Evolutionary conservation across 2,888 invertebrate genomes (phyloP), one percentile per base, ranked within the genome.

Genomic region (Miltochrista miniata): DNA sequence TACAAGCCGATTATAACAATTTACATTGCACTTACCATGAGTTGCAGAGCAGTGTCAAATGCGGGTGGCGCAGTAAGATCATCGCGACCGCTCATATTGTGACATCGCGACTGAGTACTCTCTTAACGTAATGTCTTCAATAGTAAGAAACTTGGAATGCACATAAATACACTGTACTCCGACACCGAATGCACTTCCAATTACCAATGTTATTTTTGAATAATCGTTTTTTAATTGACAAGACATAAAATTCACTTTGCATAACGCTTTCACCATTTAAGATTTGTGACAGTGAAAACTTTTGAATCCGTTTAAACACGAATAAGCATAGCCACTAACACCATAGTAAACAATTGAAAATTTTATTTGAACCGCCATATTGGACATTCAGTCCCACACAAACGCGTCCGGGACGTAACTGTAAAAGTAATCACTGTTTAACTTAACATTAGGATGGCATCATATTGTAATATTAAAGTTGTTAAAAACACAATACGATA

Each of bases 51-150:
- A 78, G 79, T 66, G 58, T 68, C 61, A 62, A 72, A 63, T 66
- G 69, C 72, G 61, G 74, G 70, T 64, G 73, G 72, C 60, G 81
- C 75, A 69, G 76, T 74, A 68, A 74, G 59, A 76, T 90, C 89
- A 90, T 90, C 85, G 79, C 79, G 82, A 68, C 72, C 81, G 81
- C 78, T 87, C 90, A 90, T 90, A 65, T 66, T 87, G 83, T 76
- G 81, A 80, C 90, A 89, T 88, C 68, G 78, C 85, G 85, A 72
- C 57, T 65, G 58, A 73, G 55, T 61, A 54, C 48, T 56, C 59
- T 56, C 62, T 60, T 51, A 50, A 51, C 57, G 54, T 60, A 56
- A 54, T 68, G 60, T 68, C 60, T 63, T 54, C 51, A 59, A 41
- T 52, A 60, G 61, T 52, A 60, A 61, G 60, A 59, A 62, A 51